A percentile compares a stretch with the other conserved stretches of the same genome.
phyloP scores from a whole-genome alignment of 2,888 invertebrate genomes.

The Cactoblastis cactorum region DNA sequence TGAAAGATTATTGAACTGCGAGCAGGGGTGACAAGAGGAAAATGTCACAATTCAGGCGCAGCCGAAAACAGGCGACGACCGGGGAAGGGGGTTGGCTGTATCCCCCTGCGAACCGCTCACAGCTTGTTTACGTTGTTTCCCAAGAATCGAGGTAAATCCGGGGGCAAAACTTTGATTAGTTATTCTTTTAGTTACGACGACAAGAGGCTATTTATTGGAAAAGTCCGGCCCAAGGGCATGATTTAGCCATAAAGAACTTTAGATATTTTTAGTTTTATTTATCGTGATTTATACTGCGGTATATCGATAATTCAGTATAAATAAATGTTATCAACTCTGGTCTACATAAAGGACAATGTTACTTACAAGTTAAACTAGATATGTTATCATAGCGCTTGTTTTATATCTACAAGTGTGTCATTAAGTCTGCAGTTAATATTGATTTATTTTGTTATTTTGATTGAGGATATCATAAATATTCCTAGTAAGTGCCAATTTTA shows the following conservation, averaged over 20 bases:
- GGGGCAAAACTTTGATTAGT: slow-evolving; percentile 59
- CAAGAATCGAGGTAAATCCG: slow-evolving; percentile 52
- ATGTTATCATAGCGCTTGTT: slow-evolving; percentile 12
- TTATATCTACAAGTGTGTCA: not conserved
- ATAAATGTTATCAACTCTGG: slow-evolving; percentile 19
- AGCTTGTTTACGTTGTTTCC: slow-evolving; percentile 58
- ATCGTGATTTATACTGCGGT: not conserved
- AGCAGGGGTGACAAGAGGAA: slow-evolving; percentile 54
- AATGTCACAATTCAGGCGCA: slow-evolving; percentile 62
- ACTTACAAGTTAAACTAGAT: slow-evolving; percentile 20
- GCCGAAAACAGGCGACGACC: slow-evolving; percentile 21
- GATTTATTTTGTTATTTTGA: not conserved
- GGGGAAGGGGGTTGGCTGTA: slow-evolving; percentile 29
- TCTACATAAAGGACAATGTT: slow-evolving; percentile 22
- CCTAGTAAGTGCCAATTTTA: not conserved
- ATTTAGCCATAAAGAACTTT: slow-evolving; percentile 1
- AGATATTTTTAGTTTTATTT: not conserved
- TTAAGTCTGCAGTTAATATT: not conserved
- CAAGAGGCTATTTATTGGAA: slow-evolving; percentile 39
- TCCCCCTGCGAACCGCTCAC: slow-evolving; percentile 32
- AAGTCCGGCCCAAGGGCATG: slow-evolving; percentile 19
- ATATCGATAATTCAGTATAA: not conserved
- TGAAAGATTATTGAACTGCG: slow-evolving; percentile 62
- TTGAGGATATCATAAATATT: not conserved
- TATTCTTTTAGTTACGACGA: slow-evolving; percentile 54